Percentiles rank a stretch among this genome's conserved stretches.
phyloP scores from a whole-genome alignment of 2,888 invertebrate genomes.

The Cataglyphis altisquamis region DNA sequence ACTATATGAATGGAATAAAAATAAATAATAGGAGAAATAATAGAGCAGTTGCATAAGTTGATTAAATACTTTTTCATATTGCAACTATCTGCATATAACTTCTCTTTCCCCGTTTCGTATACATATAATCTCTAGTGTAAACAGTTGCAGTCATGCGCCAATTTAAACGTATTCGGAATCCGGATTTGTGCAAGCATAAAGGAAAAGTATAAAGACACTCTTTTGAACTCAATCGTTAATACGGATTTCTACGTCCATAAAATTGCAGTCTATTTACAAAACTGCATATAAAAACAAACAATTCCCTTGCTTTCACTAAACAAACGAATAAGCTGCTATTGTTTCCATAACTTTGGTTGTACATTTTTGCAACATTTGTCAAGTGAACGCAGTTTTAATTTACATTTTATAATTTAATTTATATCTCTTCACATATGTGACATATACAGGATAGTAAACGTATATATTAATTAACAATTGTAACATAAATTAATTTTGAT shows the following conservation, averaged over 20 bases:
- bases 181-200: not conserved
- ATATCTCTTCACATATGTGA: not conserved
- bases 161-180: constrained; percentile 14
- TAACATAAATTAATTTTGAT: not conserved
- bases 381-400: constrained; percentile 22
- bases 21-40: not conserved
- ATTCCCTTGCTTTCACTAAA: not conserved
- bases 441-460: not conserved
- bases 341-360: not conserved
- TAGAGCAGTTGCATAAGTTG: not conserved
- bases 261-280: constrained; percentile 25
- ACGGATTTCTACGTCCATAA: not conserved
- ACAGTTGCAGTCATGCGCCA: not conserved
- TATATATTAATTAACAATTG: constrained; percentile 6
- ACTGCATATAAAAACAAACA: constrained; percentile 9
- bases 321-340: not conserved
- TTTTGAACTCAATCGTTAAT: not conserved
- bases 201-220: not conserved
- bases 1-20: not conserved
- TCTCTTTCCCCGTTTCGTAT: not conserved
- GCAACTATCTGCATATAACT: not conserved
- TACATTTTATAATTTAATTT: not conserved
- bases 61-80: not conserved
- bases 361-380: not conserved
- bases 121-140: constrained; percentile 8